These are phyloP conservation scores for Montipora sp. DNA, from an alignment of 64 coral and sea anemone species.

Conservation along the genomic window DNA sequence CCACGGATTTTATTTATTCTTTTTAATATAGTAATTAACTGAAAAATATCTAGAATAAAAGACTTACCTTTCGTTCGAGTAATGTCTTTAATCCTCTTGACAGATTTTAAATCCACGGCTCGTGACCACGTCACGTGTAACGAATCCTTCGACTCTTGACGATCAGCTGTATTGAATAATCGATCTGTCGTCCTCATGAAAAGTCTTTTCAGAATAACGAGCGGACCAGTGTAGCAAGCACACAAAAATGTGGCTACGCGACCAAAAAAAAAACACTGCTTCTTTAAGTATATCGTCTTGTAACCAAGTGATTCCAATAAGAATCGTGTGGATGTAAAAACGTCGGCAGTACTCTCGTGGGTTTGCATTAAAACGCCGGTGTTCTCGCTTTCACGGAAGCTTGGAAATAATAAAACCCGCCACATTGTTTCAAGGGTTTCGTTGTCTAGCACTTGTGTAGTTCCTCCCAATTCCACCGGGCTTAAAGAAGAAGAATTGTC, in stretches of 20 bases:
- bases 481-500: constrained; percentile 5
- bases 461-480: constrained; percentile 39
- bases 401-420: constrained; percentile 73
- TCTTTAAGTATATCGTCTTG: constrained; percentile 83
- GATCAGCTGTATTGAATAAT: neutral
- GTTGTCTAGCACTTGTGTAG: constrained; percentile 10
- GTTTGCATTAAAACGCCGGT: constrained; percentile 81
- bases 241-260: constrained; percentile 62
- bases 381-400: constrained; percentile 58
- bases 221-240: constrained; percentile 72
- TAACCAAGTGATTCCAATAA: constrained; percentile 83
- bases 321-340: constrained; percentile 66
- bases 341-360: constrained; percentile 68
- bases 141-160: neutral
- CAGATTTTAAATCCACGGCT: constrained; percentile 75
- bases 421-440: constrained; percentile 44
- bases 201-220: constrained; percentile 70
- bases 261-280: constrained; percentile 65
- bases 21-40: too few species aligned
- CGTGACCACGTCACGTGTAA: constrained; percentile 68
- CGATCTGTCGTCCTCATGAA: constrained; percentile 48
- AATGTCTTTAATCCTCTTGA: constrained; percentile 89
- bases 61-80: constrained; percentile 85
- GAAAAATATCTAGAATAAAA: neutral
- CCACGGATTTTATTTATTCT: too few species aligned